A percentile compares a stretch with the other conserved stretches of the same genome.
These are phyloP conservation scores for Chelon labrosus DNA, from an alignment of 2,797 vertebrate species.

Conservation along the genomic window DNA sequence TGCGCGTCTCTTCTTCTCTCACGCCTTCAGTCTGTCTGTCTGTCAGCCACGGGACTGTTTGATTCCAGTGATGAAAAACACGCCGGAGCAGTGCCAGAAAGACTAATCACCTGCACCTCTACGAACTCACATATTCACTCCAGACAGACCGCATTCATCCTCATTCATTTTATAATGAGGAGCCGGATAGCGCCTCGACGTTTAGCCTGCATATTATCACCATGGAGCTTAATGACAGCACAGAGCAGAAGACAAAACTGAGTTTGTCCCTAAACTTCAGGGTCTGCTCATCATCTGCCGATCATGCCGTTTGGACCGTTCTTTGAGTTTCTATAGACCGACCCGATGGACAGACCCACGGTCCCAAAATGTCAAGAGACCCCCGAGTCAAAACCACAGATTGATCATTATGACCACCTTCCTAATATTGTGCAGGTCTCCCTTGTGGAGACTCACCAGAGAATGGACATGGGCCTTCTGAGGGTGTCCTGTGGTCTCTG, in stretches of 20 bases:
- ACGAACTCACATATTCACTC: background rate
- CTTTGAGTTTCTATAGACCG: too few species aligned
- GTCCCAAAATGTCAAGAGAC: too few species aligned
- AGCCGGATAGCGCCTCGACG: background rate
- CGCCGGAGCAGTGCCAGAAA: background rate
- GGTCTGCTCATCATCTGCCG: background rate
- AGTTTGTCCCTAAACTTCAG: too few species aligned
- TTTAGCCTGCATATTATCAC: slow-evolving; percentile 19
- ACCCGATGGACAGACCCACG: too few species aligned
- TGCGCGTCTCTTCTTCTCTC: background rate
- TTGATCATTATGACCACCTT: too few species aligned
- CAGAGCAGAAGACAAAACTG: too few species aligned
- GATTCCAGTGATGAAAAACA: background rate
- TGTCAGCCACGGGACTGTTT: background rate
- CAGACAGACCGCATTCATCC: background rate
- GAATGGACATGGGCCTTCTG: too few species aligned
- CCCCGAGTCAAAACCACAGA: too few species aligned
- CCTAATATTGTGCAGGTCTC: too few species aligned
- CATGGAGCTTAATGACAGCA: background rate
- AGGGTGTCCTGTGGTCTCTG: too few species aligned
- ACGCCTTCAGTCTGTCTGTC: background rate
- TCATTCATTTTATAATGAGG: slow-evolving; percentile 1
- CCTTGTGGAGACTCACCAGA: too few species aligned
- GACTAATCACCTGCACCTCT: background rate
- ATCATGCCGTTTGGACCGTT: too few species aligned